Evolutionary conservation across 2,113 vertebrate species (phyloP).

Genomic region (Lampris megalopsis): DNA sequence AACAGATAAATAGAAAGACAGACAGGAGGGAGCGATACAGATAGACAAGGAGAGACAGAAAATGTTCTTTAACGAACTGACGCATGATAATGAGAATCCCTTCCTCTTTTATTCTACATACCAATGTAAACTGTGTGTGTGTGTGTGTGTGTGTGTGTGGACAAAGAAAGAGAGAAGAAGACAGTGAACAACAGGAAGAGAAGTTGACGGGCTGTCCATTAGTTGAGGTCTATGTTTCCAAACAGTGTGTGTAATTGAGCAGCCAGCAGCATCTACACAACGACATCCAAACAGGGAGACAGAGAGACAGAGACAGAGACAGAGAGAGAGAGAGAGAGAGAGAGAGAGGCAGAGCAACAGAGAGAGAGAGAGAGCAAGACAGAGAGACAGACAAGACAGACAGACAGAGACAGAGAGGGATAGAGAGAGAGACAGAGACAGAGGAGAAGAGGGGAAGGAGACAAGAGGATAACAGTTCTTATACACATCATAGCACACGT

Average conservation of each 20-base stretch:
- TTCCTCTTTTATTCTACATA: neutral
- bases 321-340: neutral
- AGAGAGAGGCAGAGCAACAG: neutral
- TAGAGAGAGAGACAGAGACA: no score
- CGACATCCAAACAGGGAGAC: neutral
- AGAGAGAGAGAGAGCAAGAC: neutral
- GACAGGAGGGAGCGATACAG: neutral
- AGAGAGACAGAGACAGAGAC: neutral
- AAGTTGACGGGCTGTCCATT: neutral
- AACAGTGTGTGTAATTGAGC: conserved; percentile 38
- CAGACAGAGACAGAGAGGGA: no score
- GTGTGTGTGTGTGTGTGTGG: neutral
- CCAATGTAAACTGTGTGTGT: conserved; percentile 1
- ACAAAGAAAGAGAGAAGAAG: neutral
- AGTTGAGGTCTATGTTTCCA: conserved; percentile 8
- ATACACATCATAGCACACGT: no score
- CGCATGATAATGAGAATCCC: neutral
- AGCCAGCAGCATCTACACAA: neutral
- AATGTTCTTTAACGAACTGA: no score
- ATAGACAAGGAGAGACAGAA: no score
- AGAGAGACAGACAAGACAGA: no score
- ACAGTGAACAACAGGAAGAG: neutral
- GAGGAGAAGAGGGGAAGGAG: no score
- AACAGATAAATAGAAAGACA: neutral
- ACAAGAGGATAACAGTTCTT: no score